phyloP scores from a whole-genome alignment of 37 sponge, comb jelly and placozoan genomes.

The Spongilla lacustris region DNA sequence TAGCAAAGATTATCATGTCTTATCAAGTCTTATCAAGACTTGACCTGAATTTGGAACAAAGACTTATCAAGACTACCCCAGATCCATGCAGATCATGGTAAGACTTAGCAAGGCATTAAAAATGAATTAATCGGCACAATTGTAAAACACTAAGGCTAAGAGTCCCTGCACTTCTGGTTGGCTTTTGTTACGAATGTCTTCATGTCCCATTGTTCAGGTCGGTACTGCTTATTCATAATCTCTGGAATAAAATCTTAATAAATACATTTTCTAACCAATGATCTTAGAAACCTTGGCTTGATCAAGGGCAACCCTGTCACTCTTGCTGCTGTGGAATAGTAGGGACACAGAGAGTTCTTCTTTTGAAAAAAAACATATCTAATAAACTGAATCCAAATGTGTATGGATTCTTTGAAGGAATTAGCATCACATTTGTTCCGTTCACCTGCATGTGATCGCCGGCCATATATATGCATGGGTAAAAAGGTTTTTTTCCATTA shows the following conservation, averaged over 20 bases:
- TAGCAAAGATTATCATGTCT: neutral
- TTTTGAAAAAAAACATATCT: neutral
- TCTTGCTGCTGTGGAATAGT: neutral
- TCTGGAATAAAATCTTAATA: neutral
- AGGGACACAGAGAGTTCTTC: neutral
- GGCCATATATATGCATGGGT: neutral
- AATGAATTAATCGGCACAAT: neutral
- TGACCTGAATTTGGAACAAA: constrained; percentile 1
- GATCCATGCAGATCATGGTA: neutral
- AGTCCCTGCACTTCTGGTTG: neutral
- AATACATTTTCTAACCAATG: neutral
- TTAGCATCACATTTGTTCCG: neutral
- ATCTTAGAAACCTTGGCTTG: neutral
- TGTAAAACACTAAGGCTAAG: neutral
- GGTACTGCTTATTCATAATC: neutral
- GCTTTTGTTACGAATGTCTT: neutral
- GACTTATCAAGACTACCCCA: neutral
- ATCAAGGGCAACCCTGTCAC: neutral
- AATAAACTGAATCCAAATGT: neutral
- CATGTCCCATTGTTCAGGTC: neutral
- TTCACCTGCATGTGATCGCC: neutral
- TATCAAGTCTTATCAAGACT: constrained; percentile 1
- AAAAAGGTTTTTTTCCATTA: neutral
- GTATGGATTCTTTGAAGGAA: neutral
- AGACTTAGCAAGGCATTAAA: neutral